Base-by-base conservation (phyloP, 2,888 invertebrate genomes). In the Timandra comae region DNA sequence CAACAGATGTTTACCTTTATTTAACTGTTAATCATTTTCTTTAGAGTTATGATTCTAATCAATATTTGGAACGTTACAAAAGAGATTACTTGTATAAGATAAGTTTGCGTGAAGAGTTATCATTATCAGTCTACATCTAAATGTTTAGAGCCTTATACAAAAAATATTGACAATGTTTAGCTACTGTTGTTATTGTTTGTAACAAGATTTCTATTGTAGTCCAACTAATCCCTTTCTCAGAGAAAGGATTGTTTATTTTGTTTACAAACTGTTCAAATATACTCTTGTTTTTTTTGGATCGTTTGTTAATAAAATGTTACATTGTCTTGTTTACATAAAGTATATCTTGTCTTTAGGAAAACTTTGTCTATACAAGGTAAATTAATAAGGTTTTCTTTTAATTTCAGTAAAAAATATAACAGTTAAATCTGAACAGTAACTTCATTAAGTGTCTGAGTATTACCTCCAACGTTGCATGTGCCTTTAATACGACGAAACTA, bases 111-210 rank as follows among this genome's bases (percentile, higher is more conserved):
- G 43, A 63, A 68, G 57, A 62, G 60, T 57, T 59, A 61, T 16
- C 44, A 49, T 68, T 70, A 77, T 80, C 78, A 53, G 12, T 27
- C 32, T 41, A 53, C 44, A 78, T 79, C 76, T 62, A 49, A 54
- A 51, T 52, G 40, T 54, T 51, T 49, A 47, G 56, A 65, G 51
- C 55, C 50, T 51, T 57, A 52, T 28, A 47, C 43, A 55, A 63
- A 65, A 63, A 56, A 41, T 41, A 16, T 16, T 6, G 16, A 5
- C 16, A 16, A 45, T 63, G 60, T 71, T 71, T 66, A 46, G 63
- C 78, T 72, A 66, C 80, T 66, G 74, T 70, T 66, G 58, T 61
- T 50, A 65, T 70, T 77, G 68, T 73, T 72, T 71, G 68, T 74
- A 70, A 74, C 52, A 50, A 60, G 72, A 77, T 76, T 77, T 73